Evolutionary conservation across 2,888 invertebrate genomes (phyloP).

Genomic region (Nebria brevicollis): DNA sequence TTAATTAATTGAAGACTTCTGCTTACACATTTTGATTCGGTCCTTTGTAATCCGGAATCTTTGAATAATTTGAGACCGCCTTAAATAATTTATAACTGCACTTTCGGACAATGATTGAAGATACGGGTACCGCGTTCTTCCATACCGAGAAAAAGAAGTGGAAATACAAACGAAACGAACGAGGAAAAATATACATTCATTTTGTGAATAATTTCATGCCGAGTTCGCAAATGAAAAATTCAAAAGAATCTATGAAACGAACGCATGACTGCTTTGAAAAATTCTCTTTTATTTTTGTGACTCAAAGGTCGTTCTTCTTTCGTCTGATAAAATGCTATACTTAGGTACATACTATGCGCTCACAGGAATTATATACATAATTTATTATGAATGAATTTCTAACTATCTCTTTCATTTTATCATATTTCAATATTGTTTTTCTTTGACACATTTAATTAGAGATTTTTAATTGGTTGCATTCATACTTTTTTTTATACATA

Average conservation of each 20-base stretch:
- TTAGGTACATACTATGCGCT: not conserved
- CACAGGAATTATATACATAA: not conserved
- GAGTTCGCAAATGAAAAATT: not conserved
- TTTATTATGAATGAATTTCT: not conserved
- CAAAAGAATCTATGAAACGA: not conserved
- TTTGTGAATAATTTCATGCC: not conserved
- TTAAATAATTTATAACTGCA: not conserved
- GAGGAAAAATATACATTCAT: not conserved
- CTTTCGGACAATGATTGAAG: not conserved
- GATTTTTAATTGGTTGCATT: too few relatives aligned
- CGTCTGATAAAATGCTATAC: not conserved
- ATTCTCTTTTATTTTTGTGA: not conserved
- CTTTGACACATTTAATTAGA: too few relatives aligned
- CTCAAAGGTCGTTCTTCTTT: not conserved
- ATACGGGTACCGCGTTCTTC: not conserved
- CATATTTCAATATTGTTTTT: not conserved
- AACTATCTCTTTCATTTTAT: too few relatives aligned
- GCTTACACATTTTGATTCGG: constrained; percentile 39
- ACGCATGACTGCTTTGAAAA: not conserved
- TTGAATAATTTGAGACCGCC: constrained; percentile 31
- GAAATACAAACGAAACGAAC: not conserved
- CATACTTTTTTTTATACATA: too few relatives aligned
- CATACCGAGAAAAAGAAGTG: not conserved
- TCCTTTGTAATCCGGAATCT: constrained; percentile 38
- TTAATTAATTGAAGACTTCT: constrained; percentile 42